Evolutionary conservation across 2,888 invertebrate species (phyloP).

Genomic region (Clunio marinus): DNA sequence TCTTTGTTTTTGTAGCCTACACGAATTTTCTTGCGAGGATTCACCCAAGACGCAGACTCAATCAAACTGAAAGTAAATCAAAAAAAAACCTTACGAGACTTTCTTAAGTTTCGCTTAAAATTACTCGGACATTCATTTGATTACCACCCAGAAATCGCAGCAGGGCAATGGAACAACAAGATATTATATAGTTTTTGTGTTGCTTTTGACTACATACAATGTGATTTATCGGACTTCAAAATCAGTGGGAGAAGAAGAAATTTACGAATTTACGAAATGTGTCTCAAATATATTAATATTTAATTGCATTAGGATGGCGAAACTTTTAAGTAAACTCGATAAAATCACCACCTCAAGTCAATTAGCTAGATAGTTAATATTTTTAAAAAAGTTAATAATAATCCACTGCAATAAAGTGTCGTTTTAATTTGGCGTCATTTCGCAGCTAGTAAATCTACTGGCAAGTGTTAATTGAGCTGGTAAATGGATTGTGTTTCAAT

Average conservation of each 20-base stretch:
- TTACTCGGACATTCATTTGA: slow-evolving; percentile 25
- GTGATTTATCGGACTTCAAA: too few species aligned
- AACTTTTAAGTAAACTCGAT: too few species aligned
- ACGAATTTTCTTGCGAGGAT: neutral
- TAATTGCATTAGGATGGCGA: too few species aligned
- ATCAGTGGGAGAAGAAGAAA: too few species aligned
- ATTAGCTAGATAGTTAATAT: too few species aligned
- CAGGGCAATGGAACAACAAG: slow-evolving; percentile 28
- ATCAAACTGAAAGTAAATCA: slow-evolving; percentile 21
- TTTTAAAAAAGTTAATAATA: too few species aligned
- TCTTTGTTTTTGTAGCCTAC: neutral
- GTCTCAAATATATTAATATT: too few species aligned
- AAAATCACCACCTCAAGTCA: too few species aligned
- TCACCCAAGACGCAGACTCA: neutral
- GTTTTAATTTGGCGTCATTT: slow-evolving; percentile 3
- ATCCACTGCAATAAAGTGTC: slow-evolving; percentile 12
- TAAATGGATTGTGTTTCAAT: neutral
- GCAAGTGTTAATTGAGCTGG: slow-evolving; percentile 18
- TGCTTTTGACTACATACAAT: neutral
- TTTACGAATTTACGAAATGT: too few species aligned
- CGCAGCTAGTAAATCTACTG: neutral
- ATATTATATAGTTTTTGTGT: slow-evolving; percentile 9
- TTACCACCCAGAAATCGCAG: slow-evolving; percentile 39
- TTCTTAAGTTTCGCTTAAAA: neutral
- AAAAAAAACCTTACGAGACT: neutral